phyloP scores from a whole-genome alignment of 2,888 invertebrate species.

The Alviniconcha strummeri region DNA sequence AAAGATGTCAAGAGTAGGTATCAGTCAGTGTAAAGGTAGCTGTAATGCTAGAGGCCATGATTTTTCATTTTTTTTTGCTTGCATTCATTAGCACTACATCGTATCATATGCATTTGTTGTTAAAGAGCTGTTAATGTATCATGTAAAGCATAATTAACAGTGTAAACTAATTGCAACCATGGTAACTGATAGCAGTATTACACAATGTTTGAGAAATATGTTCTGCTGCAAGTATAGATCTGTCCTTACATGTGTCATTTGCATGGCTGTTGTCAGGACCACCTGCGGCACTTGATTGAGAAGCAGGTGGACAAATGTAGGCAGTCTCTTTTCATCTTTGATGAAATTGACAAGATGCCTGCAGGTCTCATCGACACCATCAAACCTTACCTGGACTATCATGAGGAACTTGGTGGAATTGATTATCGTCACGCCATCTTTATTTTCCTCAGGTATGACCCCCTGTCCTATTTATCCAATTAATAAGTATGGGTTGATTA shows the following conservation, averaged over 20 bases:
- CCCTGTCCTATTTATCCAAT: too few relatives aligned
- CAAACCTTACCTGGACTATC: constrained; percentile 91
- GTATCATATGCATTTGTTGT: neutral
- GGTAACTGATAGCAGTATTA: neutral
- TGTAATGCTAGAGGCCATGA: too few relatives aligned
- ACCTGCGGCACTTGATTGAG: constrained; percentile 76
- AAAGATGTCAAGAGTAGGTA: too few relatives aligned
- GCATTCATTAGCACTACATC: neutral
- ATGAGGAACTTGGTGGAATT: constrained; percentile 81
- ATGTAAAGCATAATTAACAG: neutral
- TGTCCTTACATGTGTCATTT: neutral
- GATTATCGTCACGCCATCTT: constrained; percentile 88
- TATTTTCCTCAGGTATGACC: constrained; percentile 83
- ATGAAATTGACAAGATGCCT: constrained; percentile 97
- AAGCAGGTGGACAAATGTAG: constrained; percentile 82
- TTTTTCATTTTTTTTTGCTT: too few relatives aligned
- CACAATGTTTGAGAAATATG: neutral
- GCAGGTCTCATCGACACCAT: constrained; percentile 86
- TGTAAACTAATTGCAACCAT: neutral
- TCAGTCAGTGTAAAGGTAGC: too few relatives aligned
- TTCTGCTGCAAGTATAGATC: neutral
- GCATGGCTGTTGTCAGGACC: constrained; percentile 77
- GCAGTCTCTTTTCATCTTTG: constrained; percentile 92
- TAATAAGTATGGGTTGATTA: too few relatives aligned
- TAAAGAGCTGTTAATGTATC: neutral